Evolutionary conservation across 2,888 invertebrate genomes (phyloP).

Genomic region (Polietes domitor): DNA sequence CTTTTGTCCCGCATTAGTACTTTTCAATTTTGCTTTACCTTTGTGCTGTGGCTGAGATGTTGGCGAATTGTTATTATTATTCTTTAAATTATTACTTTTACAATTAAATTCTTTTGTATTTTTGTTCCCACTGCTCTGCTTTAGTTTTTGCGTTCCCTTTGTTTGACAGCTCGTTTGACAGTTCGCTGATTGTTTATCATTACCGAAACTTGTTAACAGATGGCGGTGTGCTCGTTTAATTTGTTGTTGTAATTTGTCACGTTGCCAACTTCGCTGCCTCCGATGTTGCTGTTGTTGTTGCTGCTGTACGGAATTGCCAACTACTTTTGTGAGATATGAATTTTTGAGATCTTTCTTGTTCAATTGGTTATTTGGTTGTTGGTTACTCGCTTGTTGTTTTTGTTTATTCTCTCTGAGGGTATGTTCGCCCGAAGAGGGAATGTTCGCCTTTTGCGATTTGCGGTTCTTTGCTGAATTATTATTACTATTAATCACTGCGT

Average conservation of each 20-base stretch:
- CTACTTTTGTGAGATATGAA: too few species aligned
- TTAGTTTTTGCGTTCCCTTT: conserved; percentile 61
- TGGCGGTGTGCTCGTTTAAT: conserved; percentile 80
- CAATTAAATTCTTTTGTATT: conserved; percentile 68
- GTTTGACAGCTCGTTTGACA: conserved; percentile 60
- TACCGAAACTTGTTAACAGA: conserved; percentile 78
- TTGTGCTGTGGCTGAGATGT: conserved; percentile 54
- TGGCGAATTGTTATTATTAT: conserved; percentile 64
- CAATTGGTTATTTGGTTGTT: too few species aligned
- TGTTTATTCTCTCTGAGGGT: too few species aligned
- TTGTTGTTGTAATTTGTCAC: conserved; percentile 71
- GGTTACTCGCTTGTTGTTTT: too few species aligned
- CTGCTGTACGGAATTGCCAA: too few species aligned
- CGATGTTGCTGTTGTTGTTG: conserved; percentile 17
- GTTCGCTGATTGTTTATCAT: conserved; percentile 69
- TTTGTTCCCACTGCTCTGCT: conserved; percentile 65
- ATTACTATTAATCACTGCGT: conserved; percentile 9
- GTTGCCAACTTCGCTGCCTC: conserved; percentile 64
- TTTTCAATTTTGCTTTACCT: conserved; percentile 52
- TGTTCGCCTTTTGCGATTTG: too few species aligned
- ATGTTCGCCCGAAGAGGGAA: neutral
- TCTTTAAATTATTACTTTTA: conserved; percentile 58
- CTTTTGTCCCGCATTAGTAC: conserved; percentile 41
- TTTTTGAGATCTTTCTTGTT: too few species aligned
- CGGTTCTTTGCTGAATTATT: too few species aligned